Conservation (phyloP, 2,113 vertebrate species). For the Nymphicus hollandicus region DNA sequence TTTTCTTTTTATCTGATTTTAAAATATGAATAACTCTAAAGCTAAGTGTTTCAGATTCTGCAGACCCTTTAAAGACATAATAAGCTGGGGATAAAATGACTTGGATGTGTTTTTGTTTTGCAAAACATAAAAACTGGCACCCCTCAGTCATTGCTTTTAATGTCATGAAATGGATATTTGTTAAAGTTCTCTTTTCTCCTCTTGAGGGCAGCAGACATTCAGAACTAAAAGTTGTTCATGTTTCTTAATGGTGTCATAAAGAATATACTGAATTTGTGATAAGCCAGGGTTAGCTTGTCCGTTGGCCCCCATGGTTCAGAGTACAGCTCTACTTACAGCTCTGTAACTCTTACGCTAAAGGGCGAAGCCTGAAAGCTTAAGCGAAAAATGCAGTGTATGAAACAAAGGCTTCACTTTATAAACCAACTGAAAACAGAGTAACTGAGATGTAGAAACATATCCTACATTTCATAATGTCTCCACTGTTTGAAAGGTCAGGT, state of each 20-base stretch:
- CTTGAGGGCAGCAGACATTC: conserved; percentile 65
- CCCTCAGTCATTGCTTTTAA: neutral
- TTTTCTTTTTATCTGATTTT: neutral
- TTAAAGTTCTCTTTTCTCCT: conserved; percentile 52
- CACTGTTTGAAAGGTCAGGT: neutral
- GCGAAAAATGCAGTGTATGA: neutral
- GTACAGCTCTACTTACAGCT: neutral
- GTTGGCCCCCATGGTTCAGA: neutral
- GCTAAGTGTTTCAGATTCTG: neutral
- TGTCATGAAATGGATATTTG: neutral
- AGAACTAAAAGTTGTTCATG: neutral
- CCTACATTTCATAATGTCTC: neutral
- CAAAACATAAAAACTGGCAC: neutral
- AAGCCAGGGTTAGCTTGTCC: neutral
- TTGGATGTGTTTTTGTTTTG: neutral
- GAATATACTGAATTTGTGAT: neutral
- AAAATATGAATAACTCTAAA: neutral
- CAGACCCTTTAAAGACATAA: neutral
- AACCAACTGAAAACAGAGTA: neutral
- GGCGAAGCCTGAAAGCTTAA: neutral
- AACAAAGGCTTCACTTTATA: neutral
- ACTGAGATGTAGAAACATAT: neutral
- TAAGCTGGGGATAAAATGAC: neutral
- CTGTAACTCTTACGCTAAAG: neutral
- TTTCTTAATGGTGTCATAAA: neutral